Percentiles rank a stretch among this genome's conserved stretches.
phyloP scores from a whole-genome alignment of 2,797 vertebrate species.

The Tarsius wallacei region DNA sequence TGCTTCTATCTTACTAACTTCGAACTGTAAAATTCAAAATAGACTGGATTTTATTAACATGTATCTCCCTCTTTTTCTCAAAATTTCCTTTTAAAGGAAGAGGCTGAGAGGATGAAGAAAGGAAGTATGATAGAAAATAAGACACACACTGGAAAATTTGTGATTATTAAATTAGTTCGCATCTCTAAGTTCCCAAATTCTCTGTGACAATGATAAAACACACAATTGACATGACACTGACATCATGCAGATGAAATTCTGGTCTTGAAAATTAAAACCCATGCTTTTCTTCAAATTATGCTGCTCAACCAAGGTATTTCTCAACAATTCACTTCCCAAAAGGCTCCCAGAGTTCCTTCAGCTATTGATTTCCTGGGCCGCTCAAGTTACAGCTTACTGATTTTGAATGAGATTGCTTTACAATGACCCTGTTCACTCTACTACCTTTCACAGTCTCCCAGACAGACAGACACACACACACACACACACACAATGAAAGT shows the following conservation, averaged over 20 bases:
- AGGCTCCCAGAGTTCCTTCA: neutral
- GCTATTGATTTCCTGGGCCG: neutral
- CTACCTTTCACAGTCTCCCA: neutral
- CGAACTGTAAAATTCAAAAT: slow-evolving; percentile 27
- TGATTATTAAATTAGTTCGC: slow-evolving; percentile 34
- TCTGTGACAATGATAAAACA: slow-evolving; percentile 52
- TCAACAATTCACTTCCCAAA: neutral
- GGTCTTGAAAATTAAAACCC: slow-evolving; percentile 24
- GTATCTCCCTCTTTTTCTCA: slow-evolving; percentile 2
- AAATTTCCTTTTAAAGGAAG: slow-evolving; percentile 55
- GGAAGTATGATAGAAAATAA: neutral
- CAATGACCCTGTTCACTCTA: neutral
- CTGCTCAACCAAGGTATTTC: neutral
- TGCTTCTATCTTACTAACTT: slow-evolving; percentile 40
- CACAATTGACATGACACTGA: slow-evolving; percentile 29
- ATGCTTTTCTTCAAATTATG: slow-evolving; percentile 22
- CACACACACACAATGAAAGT: slow-evolving; percentile 44
- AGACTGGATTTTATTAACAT: slow-evolving; percentile 58
- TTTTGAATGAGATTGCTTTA: slow-evolving; percentile 17
- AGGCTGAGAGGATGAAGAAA: neutral
- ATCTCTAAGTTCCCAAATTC: slow-evolving; percentile 49
- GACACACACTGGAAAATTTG: neutral
- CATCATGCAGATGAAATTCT: neutral
- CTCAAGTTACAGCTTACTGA: neutral
- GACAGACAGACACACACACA: slow-evolving; percentile 13